These are phyloP conservation scores for Hoplostethus mediterraneus DNA, from an alignment of 2,797 vertebrate genomes.

Conservation along the genomic window DNA sequence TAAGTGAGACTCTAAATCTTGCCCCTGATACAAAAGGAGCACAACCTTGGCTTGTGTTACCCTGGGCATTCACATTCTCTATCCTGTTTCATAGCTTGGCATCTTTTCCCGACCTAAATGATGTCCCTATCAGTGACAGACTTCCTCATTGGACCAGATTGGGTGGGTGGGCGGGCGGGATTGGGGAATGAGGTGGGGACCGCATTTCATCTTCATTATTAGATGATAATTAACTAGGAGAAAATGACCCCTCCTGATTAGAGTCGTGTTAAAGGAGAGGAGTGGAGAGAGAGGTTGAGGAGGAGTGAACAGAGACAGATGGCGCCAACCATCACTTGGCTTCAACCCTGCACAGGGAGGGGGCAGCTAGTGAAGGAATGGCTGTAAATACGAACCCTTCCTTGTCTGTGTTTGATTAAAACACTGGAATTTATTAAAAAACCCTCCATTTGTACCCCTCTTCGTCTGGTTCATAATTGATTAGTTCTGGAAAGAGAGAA, in stretches of 20 bases:
- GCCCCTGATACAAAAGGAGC: conserved; percentile 1
- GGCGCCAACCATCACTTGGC: conserved; percentile 26
- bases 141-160: background rate
- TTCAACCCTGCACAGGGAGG: background rate
- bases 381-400: conserved; percentile 45
- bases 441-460: conserved; percentile 11
- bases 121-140: conserved; percentile 6
- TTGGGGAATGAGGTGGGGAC: conserved; percentile 19
- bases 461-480: conserved; percentile 52
- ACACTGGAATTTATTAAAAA: conserved; percentile 56
- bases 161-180: background rate
- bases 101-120: conserved; percentile 11
- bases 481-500: conserved; percentile 21
- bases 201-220: conserved; percentile 56
- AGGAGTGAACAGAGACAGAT: conserved; percentile 36
- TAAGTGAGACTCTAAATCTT: background rate
- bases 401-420: conserved; percentile 60
- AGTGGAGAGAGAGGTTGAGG: conserved; percentile 4
- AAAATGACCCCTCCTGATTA: conserved; percentile 38
- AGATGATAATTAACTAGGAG: conserved; percentile 43
- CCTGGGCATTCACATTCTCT: background rate
- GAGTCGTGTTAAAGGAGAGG: conserved; percentile 23
- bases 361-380: background rate
- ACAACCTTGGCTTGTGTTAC: background rate
- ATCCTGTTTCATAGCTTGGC: background rate